Evolutionary conservation across 2,888 invertebrate genomes (phyloP).

Genomic region (Cheilosia urbana): DNA sequence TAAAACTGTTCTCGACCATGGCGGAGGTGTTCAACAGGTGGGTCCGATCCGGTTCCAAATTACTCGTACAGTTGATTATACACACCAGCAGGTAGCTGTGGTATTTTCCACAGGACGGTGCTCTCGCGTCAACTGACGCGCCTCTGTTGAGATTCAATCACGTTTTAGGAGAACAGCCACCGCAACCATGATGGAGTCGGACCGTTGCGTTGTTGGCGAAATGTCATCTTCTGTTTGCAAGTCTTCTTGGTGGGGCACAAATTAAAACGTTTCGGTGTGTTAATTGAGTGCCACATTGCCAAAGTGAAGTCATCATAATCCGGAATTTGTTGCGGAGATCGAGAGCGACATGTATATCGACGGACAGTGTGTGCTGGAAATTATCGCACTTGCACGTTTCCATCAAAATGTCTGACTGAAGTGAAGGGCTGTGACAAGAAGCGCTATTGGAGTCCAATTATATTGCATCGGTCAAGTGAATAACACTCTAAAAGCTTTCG

Average conservation of each 20-base stretch:
- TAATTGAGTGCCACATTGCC: constrained; percentile 59
- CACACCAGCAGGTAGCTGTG: constrained; percentile 15
- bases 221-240: constrained; percentile 38
- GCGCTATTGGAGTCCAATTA: too few species aligned
- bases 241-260: neutral
- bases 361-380: constrained; percentile 6
- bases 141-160: constrained; percentile 49
- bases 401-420: too few species aligned
- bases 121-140: neutral
- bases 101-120: constrained; percentile 1
- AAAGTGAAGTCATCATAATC: constrained; percentile 27
- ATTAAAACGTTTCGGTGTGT: constrained; percentile 35
- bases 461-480: too few species aligned
- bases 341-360: neutral
- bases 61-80: constrained; percentile 54
- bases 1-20: constrained; percentile 50
- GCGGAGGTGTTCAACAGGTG: constrained; percentile 48
- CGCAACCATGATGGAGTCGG: neutral
- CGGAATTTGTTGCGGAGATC: neutral
- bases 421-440: too few species aligned
- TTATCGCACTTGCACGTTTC: neutral
- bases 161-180: constrained; percentile 21
- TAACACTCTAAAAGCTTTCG: too few species aligned
- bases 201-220: constrained; percentile 10
- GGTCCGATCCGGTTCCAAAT: constrained; percentile 53